Evolutionary conservation across 2,113 vertebrate species (phyloP).

Genomic region (Bufo gargarizans): DNA sequence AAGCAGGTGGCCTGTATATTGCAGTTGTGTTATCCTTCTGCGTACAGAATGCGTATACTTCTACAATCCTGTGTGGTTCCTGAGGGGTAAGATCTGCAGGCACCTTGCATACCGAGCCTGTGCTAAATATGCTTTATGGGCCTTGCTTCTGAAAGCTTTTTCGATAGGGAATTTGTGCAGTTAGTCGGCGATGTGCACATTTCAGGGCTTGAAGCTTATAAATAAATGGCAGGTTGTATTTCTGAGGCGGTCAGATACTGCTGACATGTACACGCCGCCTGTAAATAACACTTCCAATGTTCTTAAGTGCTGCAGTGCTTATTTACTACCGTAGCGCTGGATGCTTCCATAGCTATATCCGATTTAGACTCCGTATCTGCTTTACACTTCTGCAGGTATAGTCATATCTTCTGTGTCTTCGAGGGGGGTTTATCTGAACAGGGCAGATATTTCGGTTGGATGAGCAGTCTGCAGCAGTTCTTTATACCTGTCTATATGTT

Average conservation of each 20-base stretch:
- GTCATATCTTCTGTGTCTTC: background rate
- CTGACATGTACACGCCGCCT: constrained; percentile 34
- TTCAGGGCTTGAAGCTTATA: constrained; percentile 39
- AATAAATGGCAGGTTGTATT: constrained; percentile 53
- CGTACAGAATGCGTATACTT: no score
- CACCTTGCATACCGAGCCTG: background rate
- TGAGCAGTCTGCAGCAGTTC: no score
- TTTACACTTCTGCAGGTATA: background rate
- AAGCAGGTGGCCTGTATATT: no score
- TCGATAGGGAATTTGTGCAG: constrained; percentile 10
- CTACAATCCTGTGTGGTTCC: background rate
- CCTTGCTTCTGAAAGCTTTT: constrained; percentile 14
- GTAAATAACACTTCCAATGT: constrained; percentile 44
- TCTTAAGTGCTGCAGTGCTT: constrained; percentile 20
- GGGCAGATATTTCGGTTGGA: background rate
- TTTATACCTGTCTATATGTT: no score
- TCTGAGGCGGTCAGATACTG: constrained; percentile 34
- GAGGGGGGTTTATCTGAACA: background rate
- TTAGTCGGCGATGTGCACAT: background rate
- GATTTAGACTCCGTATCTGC: constrained; percentile 8
- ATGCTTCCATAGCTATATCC: background rate
- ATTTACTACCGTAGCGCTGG: constrained; percentile 25
- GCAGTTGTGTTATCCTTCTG: no score
- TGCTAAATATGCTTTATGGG: constrained; percentile 28
- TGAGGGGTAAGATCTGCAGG: background rate